Percentiles rank a stretch among this genome's conserved stretches.
Evolutionary conservation across 2,113 vertebrate species (phyloP).

Genomic region (Muscicapa adusta): DNA sequence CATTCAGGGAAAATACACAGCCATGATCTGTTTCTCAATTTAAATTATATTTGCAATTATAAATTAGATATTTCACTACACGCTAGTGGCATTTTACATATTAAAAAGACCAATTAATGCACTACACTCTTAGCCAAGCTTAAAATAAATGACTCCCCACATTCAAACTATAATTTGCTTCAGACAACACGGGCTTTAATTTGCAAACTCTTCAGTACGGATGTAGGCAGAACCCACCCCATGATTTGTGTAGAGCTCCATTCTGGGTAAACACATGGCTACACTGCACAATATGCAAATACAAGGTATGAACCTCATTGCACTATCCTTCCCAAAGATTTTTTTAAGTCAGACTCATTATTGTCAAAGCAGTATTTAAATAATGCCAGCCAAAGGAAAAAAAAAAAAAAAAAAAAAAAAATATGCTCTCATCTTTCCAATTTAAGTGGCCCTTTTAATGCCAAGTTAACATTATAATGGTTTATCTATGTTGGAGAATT

Average conservation of each 20-base stretch:
- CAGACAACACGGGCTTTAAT: background rate
- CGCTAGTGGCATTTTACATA: background rate
- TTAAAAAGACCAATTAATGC: constrained; percentile 8
- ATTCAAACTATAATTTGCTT: constrained; percentile 32
- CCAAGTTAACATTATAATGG: constrained; percentile 18
- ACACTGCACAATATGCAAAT: background rate
- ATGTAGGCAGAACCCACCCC: constrained; percentile 16
- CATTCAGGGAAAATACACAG: background rate
- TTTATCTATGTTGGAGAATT: background rate
- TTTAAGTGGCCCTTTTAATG: background rate
- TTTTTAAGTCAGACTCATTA: background rate
- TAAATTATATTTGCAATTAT: background rate
- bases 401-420: background rate
- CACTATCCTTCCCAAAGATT: background rate
- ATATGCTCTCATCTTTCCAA: constrained; percentile 15
- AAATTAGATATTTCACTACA: background rate
- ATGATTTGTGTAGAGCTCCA: background rate
- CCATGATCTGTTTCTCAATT: background rate
- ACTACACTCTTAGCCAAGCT: background rate
- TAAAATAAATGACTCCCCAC: background rate
- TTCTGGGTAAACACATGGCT: background rate
- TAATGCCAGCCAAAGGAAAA: background rate
- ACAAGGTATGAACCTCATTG: background rate
- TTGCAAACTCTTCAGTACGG: background rate
- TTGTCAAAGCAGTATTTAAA: constrained; percentile 7